Conservation (phyloP, 2,797 vertebrate species). For the Rhinatrema bivittatum region DNA sequence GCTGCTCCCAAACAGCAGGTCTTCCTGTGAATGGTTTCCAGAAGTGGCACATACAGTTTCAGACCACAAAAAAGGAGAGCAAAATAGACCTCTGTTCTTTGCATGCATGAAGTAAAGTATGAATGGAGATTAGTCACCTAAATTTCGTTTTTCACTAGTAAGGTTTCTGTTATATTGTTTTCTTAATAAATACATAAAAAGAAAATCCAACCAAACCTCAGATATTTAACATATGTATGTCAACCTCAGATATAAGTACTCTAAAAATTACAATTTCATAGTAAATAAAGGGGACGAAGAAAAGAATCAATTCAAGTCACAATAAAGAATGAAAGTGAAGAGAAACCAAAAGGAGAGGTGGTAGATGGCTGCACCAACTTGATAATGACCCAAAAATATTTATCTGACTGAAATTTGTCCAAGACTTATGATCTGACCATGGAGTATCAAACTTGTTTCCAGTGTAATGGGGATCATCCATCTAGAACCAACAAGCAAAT, state of each 20-base stretch:
- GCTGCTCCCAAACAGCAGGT: slow-evolving; percentile 49
- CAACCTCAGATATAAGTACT: too few relatives aligned
- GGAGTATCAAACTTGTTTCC: too few relatives aligned
- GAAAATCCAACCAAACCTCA: slow-evolving; percentile 50
- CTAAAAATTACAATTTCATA: too few relatives aligned
- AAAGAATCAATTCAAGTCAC: too few relatives aligned
- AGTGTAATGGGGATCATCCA: too few relatives aligned
- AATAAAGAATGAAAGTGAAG: slow-evolving; percentile 73
- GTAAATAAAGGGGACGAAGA: too few relatives aligned
- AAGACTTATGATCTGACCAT: too few relatives aligned
- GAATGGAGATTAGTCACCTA: slow-evolving; percentile 38
- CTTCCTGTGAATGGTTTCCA: slow-evolving; percentile 11
- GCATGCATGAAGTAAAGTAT: slow-evolving; percentile 38
- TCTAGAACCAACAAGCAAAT: too few relatives aligned
- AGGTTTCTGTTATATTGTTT: slow-evolving; percentile 51
- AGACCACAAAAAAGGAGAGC: slow-evolving; percentile 42
- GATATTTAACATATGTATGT: slow-evolving; percentile 65
- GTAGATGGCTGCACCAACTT: too few relatives aligned
- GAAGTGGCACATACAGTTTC: slow-evolving; percentile 27
- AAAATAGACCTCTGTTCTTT: slow-evolving; percentile 33
- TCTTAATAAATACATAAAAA: slow-evolving; percentile 51
- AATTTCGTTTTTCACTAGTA: slow-evolving; percentile 36
- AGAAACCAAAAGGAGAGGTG: slow-evolving; percentile 82
- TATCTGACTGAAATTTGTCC: too few relatives aligned
- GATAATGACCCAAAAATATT: too few relatives aligned